Conservation (phyloP, 2,797 vertebrate genomes). For the Agapornis canus region DNA sequence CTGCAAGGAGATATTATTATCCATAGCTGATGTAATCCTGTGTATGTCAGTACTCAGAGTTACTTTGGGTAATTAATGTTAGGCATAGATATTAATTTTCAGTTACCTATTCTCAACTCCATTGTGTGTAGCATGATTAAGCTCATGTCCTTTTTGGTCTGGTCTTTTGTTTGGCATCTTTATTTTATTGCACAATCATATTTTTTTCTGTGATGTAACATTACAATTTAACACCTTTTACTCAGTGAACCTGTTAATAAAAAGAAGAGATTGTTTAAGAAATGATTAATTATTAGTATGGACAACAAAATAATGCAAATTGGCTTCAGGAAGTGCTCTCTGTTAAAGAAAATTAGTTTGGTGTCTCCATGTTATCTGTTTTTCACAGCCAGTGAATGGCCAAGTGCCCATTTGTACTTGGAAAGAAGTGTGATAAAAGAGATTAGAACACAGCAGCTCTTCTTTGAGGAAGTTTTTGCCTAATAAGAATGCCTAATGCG, state of each 20-base stretch:
- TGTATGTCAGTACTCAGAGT: background rate
- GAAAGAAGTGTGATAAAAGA: constrained; percentile 34
- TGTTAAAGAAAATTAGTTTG: constrained; percentile 8
- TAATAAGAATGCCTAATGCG: constrained; percentile 2
- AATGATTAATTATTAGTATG: background rate
- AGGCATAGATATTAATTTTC: background rate
- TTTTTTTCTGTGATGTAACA: background rate
- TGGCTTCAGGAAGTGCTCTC: background rate
- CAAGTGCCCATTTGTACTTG: constrained; percentile 42
- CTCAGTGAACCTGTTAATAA: background rate
- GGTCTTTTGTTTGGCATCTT: background rate
- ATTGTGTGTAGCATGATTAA: background rate
- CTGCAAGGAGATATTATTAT: background rate
- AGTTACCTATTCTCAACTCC: background rate
- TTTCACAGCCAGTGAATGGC: constrained; percentile 7
- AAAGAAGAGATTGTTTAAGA: background rate
- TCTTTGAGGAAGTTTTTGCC: background rate
- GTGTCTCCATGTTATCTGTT: constrained; percentile 6
- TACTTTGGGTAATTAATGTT: background rate
- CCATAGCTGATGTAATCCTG: background rate
- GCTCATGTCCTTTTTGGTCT: background rate
- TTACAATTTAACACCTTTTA: background rate
- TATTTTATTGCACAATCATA: background rate
- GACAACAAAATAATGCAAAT: constrained; percentile 10
- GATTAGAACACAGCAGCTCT: background rate